Base-by-base conservation (phyloP, 2,797 vertebrate genomes). In the Anguilla obscura region DNA sequence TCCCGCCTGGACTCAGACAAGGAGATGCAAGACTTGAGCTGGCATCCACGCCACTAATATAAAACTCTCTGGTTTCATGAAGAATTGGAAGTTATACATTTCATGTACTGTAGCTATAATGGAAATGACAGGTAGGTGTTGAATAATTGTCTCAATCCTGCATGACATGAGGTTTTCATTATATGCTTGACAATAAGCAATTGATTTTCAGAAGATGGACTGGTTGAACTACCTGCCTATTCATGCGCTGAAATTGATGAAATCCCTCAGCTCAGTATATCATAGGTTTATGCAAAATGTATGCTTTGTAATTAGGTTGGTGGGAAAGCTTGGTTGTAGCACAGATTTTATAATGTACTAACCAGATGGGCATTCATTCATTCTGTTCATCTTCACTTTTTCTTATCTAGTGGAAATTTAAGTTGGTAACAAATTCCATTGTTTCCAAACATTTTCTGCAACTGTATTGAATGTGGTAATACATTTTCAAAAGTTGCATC, bases 271-370 rank as follows among this genome's bases (percentile, higher is more conserved):
- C 16, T 45, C 74, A 40, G 7, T 79, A 74, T 21, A 74, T 79
- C 79, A 48, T 24, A n/a, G 79, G 79, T 82, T 82, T 82, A 7
- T 50, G 45, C 45, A 82, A 50, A 82, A 48, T 82, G 21, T n/a
- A n/a, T 48, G 21, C 45, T 48, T 82, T n/a, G 36, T 79, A 16
- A 40, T 79, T 16, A 45, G 33, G 33, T 74, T 74, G 27, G 36
- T 45, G 2, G 36, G 4, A 36, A 79, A 18, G 33, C 16, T 79
- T 79, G 74, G 36, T 21, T 18, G 36, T 79, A 16, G 33, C 8
- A n/a, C 63, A 58, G 14, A 58, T 69, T 69, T 69, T 69, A 69
- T 10, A 27, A 69, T 69, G 7, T 8, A 27, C 63, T 24, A 69
- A 69, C 63, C n/a, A 27, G n/a, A 69, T 27, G 24, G 63, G 63